A percentile compares a stretch with the other conserved stretches of the same genome.
Evolutionary conservation across 1,140 invertebrate genomes (phyloP).

Genomic region (Sinonovacula constricta): DNA sequence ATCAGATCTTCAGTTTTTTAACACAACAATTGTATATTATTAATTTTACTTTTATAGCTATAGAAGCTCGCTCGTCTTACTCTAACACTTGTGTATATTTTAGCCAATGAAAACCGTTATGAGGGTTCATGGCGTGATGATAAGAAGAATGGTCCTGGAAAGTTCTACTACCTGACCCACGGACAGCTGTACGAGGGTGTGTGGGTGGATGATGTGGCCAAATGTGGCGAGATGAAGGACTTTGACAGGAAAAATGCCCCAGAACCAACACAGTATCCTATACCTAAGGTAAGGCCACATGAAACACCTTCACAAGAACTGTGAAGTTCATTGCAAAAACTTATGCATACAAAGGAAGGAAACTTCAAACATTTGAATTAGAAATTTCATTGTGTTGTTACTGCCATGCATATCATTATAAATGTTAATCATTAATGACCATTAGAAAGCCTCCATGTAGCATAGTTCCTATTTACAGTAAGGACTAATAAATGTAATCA

Average conservation of each 20-base stretch:
- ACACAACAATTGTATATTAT: too few relatives aligned
- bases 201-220: slow-evolving; percentile 78
- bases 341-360: too few relatives aligned
- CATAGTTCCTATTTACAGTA: neutral
- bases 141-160: slow-evolving; percentile 79
- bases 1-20: too few relatives aligned
- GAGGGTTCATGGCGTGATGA: slow-evolving; percentile 78
- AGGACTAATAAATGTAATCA: too few relatives aligned
- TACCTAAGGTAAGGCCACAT: slow-evolving; percentile 73
- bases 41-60: neutral
- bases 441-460: neutral
- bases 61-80: neutral
- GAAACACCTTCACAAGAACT: neutral
- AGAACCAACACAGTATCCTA: slow-evolving; percentile 77
- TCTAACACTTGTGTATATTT: slow-evolving; percentile 15
- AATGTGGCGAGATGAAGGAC: slow-evolving; percentile 78
- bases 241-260: slow-evolving; percentile 76
- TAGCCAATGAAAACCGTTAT: slow-evolving; percentile 79
- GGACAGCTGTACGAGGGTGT: slow-evolving; percentile 78
- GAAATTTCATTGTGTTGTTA: neutral
- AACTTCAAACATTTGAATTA: neutral
- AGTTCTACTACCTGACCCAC: slow-evolving; percentile 78
- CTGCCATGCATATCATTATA: neutral
- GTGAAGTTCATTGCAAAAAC: neutral
- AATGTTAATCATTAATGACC: neutral